Evolutionary conservation across 2,888 invertebrate genomes (phyloP).

Genomic region (Netelia inedita): DNA sequence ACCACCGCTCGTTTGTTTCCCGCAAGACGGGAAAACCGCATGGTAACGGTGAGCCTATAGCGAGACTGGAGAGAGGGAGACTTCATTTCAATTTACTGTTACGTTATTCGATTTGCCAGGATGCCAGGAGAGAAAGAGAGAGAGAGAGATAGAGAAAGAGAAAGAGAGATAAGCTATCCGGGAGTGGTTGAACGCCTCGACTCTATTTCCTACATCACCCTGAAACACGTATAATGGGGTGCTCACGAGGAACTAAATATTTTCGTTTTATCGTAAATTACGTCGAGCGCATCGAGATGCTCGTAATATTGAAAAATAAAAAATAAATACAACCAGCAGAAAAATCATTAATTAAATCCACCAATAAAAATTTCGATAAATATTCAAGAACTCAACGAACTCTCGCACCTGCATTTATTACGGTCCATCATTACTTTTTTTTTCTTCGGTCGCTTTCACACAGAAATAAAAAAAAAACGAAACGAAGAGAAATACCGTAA

Average conservation of each 20-base stretch:
- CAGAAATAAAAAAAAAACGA: too few relatives aligned
- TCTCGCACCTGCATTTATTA: too few relatives aligned
- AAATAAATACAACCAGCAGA: too few relatives aligned
- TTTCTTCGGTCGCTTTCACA: too few relatives aligned
- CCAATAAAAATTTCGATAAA: too few relatives aligned
- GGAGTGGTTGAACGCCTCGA: slow-evolving; percentile 16
- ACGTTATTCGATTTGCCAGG: slow-evolving; percentile 62
- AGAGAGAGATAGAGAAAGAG: slow-evolving; percentile 25
- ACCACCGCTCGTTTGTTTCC: slow-evolving; percentile 14
- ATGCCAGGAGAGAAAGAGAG: not conserved
- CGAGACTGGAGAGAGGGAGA: slow-evolving; percentile 4
- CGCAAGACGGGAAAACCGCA: slow-evolving; percentile 57
- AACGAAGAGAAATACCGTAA: too few relatives aligned
- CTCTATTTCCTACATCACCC: slow-evolving; percentile 2
- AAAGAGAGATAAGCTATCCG: slow-evolving; percentile 42
- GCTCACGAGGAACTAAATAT: slow-evolving; percentile 2
- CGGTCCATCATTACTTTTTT: too few relatives aligned
- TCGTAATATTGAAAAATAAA: too few relatives aligned
- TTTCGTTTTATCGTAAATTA: not conserved
- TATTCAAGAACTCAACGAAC: too few relatives aligned
- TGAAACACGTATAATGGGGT: slow-evolving; percentile 8
- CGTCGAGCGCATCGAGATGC: too few relatives aligned
- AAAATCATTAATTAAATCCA: too few relatives aligned
- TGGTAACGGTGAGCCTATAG: slow-evolving; percentile 58
- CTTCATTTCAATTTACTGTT: slow-evolving; percentile 67